These are phyloP conservation scores for Calcarius lapponicus DNA, from an alignment of 2,797 vertebrate species.

Conservation along the genomic window DNA sequence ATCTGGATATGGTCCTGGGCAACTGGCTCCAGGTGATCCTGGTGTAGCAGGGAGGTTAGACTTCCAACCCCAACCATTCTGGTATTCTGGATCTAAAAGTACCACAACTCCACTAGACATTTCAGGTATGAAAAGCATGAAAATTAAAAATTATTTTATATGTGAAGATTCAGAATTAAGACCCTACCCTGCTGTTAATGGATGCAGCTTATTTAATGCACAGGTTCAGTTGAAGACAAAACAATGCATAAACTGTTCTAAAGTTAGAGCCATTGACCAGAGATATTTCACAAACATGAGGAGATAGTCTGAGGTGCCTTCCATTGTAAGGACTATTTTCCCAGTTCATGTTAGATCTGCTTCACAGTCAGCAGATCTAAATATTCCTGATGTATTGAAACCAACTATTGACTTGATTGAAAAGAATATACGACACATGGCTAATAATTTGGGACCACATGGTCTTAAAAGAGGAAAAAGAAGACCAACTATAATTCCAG, in stretches of 20 bases:
- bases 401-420: neutral
- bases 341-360: neutral
- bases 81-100: neutral
- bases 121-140: neutral
- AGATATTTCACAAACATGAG: neutral
- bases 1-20: neutral
- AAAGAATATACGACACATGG: neutral
- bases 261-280: neutral
- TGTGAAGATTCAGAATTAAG: neutral
- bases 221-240: neutral
- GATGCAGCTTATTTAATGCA: neutral
- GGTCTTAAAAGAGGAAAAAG: neutral
- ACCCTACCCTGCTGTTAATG: neutral
- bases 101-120: neutral
- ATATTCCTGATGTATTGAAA: neutral
- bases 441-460: neutral
- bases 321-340: neutral
- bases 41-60: neutral
- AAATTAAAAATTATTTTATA: neutral
- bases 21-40: neutral
- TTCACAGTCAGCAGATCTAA: neutral
- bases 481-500: neutral
- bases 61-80: neutral
- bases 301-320: neutral
- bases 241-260: neutral